Base-by-base conservation (phyloP, 2,797 vertebrate species). In the Novumbra hubbsi region DNA sequence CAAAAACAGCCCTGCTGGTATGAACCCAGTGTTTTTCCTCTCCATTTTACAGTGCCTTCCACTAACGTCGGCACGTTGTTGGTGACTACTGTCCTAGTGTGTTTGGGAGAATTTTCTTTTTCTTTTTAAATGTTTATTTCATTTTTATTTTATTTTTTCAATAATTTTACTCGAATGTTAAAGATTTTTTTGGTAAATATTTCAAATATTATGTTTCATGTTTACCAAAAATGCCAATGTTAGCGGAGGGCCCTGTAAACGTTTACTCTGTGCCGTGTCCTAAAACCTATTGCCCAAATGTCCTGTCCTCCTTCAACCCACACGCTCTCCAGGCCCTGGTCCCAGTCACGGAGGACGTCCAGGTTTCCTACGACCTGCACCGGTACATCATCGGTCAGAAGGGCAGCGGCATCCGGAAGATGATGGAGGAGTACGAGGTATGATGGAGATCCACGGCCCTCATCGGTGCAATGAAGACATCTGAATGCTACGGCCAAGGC, bases 341-440 rank as follows among this genome's bases (percentile, higher is more conserved):
- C 71, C 94, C 94, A 30, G 85, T 95, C 62, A 95, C 91, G 0
- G 84, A 91, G 80, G 93, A 95, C 7, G 86, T 96, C 0, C 90
- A 92, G 34, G 94, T 93, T 41, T 92, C 93, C 6, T 93, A 91
- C 69, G 93, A 95, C 70, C 86, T 95, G 49, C 94, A 95, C 45
- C 91, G 91, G 75, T 95, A 94, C 87, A 93, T 95, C 81, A 94
- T 94, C 16, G 94, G 94, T 4, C 94, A 95, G 81, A 95, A 95
- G 82, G 93, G 94, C 80, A 93, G 87, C 3, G 94, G 92, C 2
- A 95, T 96, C 85, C 91, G 91, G 77, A 95, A 94, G 86, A 93
- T 96, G 94, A 95, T 95, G 92, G 93, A 95, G 72, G 94, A 94
- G 62, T 96, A 94, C 41, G 94, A 94, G 92, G 94, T 95, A 57